Evolutionary conservation across 1,140 invertebrate genomes (phyloP).

Genomic region (Ceratoteleas bidentatus): DNA sequence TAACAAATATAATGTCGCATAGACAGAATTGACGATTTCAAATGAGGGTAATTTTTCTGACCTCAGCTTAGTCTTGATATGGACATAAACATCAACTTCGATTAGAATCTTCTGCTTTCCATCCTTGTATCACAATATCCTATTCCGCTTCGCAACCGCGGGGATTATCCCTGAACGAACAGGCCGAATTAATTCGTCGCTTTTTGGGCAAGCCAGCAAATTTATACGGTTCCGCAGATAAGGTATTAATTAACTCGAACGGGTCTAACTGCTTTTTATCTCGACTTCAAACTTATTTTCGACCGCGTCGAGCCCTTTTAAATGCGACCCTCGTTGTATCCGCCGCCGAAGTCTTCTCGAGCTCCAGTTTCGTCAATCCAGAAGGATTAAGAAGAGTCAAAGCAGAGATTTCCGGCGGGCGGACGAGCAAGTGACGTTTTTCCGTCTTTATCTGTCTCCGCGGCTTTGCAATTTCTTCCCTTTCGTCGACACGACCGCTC

Average conservation of each 20-base stretch:
- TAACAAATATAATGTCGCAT: too few relatives aligned
- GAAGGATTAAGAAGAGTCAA: conserved; percentile 62
- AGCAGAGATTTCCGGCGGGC: conserved; percentile 49
- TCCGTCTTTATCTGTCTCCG: conserved; percentile 37
- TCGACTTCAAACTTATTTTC: conserved; percentile 41
- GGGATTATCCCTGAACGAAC: neutral
- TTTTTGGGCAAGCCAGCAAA: conserved; percentile 1
- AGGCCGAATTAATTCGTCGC: neutral
- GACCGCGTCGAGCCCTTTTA: conserved; percentile 37
- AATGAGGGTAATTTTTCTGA: too few relatives aligned
- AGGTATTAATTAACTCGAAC: conserved; percentile 42
- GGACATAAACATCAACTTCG: too few relatives aligned
- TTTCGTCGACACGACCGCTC: conserved; percentile 51
- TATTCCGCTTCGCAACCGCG: conserved; percentile 7
- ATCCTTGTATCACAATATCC: neutral
- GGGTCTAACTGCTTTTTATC: conserved; percentile 35
- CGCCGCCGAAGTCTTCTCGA: conserved; percentile 43
- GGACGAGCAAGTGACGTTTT: conserved; percentile 27
- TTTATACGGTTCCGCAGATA: conserved; percentile 6
- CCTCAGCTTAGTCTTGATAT: too few relatives aligned
- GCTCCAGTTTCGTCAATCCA: conserved; percentile 61
- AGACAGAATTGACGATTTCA: too few relatives aligned
- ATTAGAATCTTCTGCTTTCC: too few relatives aligned
- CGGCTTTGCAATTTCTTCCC: conserved; percentile 24
- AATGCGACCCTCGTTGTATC: conserved; percentile 40